A percentile compares a stretch with the other conserved stretches of the same genome.
phyloP scores from a whole-genome alignment of 2,797 vertebrate species.

The Rhadinocentrus ornatus region DNA sequence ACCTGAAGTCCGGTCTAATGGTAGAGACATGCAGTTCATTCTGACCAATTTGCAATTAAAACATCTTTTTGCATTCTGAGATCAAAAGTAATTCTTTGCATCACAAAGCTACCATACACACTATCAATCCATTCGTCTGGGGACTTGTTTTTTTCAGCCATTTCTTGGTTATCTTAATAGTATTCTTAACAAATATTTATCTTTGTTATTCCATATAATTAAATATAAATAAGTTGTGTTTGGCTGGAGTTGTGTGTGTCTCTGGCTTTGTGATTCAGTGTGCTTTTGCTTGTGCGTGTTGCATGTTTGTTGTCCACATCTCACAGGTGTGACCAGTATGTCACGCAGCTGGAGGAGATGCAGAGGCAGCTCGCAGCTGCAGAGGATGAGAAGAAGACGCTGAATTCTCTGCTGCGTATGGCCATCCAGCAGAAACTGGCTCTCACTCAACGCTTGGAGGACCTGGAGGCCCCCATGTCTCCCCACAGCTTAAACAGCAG shows the following conservation, averaged over 20 bases:
- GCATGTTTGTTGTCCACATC: conserved; percentile 44
- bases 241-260: conserved; percentile 18
- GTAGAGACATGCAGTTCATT: too few species aligned
- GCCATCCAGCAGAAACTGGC: conserved; percentile 91
- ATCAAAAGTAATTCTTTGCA: too few species aligned
- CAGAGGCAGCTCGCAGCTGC: conserved; percentile 87
- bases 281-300: conserved; percentile 52
- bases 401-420: conserved; percentile 89
- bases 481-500: conserved; percentile 80
- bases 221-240: background rate
- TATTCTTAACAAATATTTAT: too few species aligned
- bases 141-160: too few species aligned
- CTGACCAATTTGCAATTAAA: too few species aligned
- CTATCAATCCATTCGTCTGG: too few species aligned
- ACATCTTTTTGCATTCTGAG: too few species aligned
- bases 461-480: conserved; percentile 77
- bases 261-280: conserved; percentile 27
- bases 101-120: too few species aligned
- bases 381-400: conserved; percentile 90
- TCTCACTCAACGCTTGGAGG: conserved; percentile 87
- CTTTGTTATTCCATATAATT: background rate
- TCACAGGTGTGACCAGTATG: conserved; percentile 89
- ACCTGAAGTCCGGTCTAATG: too few species aligned
- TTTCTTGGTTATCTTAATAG: too few species aligned
- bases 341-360: conserved; percentile 90